These are phyloP conservation scores for Anthophora plumipes DNA, from an alignment of 2,888 invertebrate species.

Conservation along the genomic window DNA sequence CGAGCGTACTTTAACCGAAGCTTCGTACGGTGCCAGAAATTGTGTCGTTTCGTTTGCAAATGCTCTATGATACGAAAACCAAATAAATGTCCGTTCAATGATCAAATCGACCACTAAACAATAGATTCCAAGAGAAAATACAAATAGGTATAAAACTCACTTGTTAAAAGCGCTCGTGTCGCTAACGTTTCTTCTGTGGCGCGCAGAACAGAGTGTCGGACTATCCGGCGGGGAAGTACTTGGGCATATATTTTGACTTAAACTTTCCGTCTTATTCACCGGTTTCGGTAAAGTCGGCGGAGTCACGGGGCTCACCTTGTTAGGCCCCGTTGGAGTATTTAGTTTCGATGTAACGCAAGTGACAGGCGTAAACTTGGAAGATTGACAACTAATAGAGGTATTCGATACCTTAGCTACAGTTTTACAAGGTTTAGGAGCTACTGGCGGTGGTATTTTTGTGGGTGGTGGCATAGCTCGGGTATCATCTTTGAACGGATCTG, in stretches of 20 bases:
- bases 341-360: slow-evolving; percentile 73
- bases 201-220: slow-evolving; percentile 82
- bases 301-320: slow-evolving; percentile 69
- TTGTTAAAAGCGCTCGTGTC: slow-evolving; percentile 94
- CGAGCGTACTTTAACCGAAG: slow-evolving; percentile 86
- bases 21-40: slow-evolving; percentile 90
- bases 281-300: slow-evolving; percentile 79
- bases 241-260: slow-evolving; percentile 82
- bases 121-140: neutral
- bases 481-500: slow-evolving; percentile 90
- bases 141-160: slow-evolving; percentile 84
- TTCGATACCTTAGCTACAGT: slow-evolving; percentile 77
- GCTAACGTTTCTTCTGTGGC: slow-evolving; percentile 92
- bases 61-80: slow-evolving; percentile 84
- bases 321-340: slow-evolving; percentile 70
- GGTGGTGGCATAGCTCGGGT: slow-evolving; percentile 79
- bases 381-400: slow-evolving; percentile 74
- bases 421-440: slow-evolving; percentile 81
- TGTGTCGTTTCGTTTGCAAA: slow-evolving; percentile 91
- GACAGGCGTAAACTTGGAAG: slow-evolving; percentile 80
- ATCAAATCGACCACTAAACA: neutral
- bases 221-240: slow-evolving; percentile 82
- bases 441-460: slow-evolving; percentile 81
- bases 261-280: slow-evolving; percentile 81
- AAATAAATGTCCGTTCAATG: too few species aligned